phyloP scores from a whole-genome alignment of 2,113 vertebrate genomes.

The Erythrocebus patas region DNA sequence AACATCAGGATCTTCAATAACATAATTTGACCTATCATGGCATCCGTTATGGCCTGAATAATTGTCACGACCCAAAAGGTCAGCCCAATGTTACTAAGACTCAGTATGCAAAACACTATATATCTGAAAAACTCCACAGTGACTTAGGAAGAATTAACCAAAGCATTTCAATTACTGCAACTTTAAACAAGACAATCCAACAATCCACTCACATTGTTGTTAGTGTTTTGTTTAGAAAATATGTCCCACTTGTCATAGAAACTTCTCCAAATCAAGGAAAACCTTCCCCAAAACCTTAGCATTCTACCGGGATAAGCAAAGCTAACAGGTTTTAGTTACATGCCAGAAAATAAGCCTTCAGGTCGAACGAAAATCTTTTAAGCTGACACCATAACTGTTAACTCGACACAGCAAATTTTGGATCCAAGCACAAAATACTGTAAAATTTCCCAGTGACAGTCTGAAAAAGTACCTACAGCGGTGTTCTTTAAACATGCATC shows the following conservation, averaged over 20 bases:
- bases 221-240: neutral
- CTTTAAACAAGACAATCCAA: neutral
- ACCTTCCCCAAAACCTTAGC: neutral
- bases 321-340: conserved; percentile 14
- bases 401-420: neutral
- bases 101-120: conserved; percentile 12
- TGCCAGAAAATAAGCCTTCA: neutral
- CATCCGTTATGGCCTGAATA: neutral
- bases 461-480: conserved; percentile 35
- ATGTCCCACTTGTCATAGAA: neutral
- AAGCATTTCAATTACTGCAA: neutral
- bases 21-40: neutral
- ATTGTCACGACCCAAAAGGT: neutral
- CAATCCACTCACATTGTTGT: neutral
- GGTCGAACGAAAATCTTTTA: neutral
- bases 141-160: neutral
- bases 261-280: conserved; percentile 8
- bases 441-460: conserved; percentile 19
- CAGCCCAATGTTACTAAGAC: neutral
- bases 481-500: neutral
- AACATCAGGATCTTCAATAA: neutral
- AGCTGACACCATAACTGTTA: neutral
- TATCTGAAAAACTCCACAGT: neutral
- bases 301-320: neutral
- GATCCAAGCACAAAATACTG: neutral